A percentile compares a stretch with the other conserved stretches of the same genome.
phyloP scores from a whole-genome alignment of 2,797 vertebrate genomes.

The Enteromius argenteus region DNA sequence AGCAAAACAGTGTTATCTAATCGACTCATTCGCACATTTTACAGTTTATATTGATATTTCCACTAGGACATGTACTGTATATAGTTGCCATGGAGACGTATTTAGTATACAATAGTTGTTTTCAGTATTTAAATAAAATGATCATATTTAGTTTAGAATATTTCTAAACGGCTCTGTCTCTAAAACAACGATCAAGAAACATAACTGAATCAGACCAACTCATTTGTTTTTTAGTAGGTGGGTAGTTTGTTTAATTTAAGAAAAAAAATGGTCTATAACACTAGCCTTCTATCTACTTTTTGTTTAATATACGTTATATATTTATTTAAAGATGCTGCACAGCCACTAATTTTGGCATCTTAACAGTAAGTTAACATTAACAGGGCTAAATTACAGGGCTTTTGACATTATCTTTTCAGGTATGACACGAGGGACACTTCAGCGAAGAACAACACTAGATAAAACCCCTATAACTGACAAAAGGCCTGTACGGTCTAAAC shows the following conservation, averaged over 20 bases:
- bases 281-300: no score
- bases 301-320: no score
- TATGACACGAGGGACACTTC: background rate
- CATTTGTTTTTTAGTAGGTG: background rate
- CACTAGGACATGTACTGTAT: background rate
- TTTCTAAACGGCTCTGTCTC: no score
- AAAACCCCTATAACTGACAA: background rate
- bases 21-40: background rate
- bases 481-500: background rate
- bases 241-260: background rate
- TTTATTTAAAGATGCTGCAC: no score
- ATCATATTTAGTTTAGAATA: no score
- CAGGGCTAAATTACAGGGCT: background rate
- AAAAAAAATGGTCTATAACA: no score
- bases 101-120: background rate
- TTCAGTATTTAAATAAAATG: background rate
- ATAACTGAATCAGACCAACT: background rate
- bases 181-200: background rate
- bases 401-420: background rate
- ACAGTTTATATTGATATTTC: background rate
- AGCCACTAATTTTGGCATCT: background rate
- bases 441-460: background rate
- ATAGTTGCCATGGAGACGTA: background rate
- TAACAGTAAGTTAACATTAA: conserved; percentile 1
- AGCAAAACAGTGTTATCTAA: background rate